phyloP scores from a whole-genome alignment of 2,888 invertebrate species.

The Acrocyrtus sp. region DNA sequence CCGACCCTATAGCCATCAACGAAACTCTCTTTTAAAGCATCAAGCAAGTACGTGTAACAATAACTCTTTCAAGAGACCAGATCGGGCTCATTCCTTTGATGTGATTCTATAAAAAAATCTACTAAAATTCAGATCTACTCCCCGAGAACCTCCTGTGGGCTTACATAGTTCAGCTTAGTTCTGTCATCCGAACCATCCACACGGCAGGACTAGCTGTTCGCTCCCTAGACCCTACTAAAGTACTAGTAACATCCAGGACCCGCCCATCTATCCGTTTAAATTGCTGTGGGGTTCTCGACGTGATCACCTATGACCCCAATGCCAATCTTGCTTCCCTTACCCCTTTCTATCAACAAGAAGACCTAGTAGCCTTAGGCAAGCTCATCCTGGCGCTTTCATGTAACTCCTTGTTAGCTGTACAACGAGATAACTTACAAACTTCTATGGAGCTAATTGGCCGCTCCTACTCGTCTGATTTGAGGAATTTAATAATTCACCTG shows the following conservation, averaged over 20 bases:
- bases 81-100: not conserved
- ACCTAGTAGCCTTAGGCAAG: conserved; percentile 89
- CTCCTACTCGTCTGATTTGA: conserved; percentile 92
- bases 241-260: conserved; percentile 79
- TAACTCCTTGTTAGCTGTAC: conserved; percentile 87
- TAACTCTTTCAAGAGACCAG: not conserved
- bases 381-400: conserved; percentile 93
- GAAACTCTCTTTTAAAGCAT: conserved; percentile 82
- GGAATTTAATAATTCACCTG: conserved; percentile 88
- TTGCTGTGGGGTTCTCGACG: conserved; percentile 83
- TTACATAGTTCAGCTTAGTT: conserved; percentile 93
- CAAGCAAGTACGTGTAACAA: conserved; percentile 66
- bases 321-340: conserved; percentile 73
- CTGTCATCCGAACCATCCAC: conserved; percentile 92
- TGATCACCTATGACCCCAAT: conserved; percentile 79
- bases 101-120: not conserved
- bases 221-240: conserved; percentile 91
- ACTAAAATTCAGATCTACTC: conserved; percentile 73
- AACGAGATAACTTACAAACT: conserved; percentile 85
- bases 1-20: conserved; percentile 83
- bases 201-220: conserved; percentile 80
- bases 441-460: conserved; percentile 90
- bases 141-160: conserved; percentile 95
- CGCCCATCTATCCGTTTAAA: conserved; percentile 78
- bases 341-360: conserved; percentile 89